Conservation (phyloP, 2,113 vertebrate species). For the Malurus elegans region DNA sequence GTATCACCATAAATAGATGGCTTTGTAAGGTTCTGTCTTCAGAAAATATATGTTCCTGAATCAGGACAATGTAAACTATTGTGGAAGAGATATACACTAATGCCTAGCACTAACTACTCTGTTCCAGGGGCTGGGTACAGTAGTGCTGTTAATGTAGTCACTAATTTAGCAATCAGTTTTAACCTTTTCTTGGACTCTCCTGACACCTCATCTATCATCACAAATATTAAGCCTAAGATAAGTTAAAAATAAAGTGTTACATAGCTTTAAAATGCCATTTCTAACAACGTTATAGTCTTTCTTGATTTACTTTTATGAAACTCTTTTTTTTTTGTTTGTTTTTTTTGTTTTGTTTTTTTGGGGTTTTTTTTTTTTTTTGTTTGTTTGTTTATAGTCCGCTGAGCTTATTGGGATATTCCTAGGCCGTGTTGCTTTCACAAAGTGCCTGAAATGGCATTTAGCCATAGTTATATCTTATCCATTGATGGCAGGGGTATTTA, state of each 20-base stretch:
- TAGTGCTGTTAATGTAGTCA: neutral
- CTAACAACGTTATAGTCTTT: neutral
- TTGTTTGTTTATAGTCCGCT: neutral
- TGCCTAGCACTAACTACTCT: neutral
- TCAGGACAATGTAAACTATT: neutral
- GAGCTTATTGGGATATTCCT: neutral
- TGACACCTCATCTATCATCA: neutral
- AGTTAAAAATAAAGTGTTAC: neutral
- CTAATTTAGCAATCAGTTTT: neutral
- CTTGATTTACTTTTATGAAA: neutral
- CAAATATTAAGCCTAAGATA: neutral
- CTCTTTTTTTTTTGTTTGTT: neutral
- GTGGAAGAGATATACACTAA: neutral
- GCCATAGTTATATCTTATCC: neutral
- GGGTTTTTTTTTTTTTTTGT: neutral
- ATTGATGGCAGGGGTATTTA: neutral
- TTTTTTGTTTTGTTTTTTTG: no score
- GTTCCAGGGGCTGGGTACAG: neutral
- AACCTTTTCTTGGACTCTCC: slow-evolving; percentile 1
- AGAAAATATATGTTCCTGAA: neutral
- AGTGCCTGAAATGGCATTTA: neutral
- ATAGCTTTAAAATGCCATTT: neutral
- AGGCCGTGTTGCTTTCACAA: neutral
- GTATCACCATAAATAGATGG: neutral
- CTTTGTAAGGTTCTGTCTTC: neutral